phyloP scores from a whole-genome alignment of 1,140 invertebrate genomes.

The Lepidurus couesii region DNA sequence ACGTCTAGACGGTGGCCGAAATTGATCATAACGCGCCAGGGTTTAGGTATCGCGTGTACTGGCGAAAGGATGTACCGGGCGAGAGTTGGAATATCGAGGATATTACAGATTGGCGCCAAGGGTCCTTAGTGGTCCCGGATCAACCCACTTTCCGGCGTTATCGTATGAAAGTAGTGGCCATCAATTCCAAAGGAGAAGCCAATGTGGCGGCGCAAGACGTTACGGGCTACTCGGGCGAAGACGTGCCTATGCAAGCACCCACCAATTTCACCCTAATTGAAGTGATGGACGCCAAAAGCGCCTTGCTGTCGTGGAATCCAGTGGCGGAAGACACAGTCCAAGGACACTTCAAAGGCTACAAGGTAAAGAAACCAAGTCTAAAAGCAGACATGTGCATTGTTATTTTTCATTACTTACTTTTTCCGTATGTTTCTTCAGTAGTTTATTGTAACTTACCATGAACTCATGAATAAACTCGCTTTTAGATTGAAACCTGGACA shows the following conservation, averaged over 20 bases:
- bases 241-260: conserved; percentile 73
- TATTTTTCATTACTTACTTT: background rate
- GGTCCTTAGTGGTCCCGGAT: conserved; percentile 63
- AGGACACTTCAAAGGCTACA: conserved; percentile 89
- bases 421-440: background rate
- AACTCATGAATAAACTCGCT: background rate
- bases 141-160: conserved; percentile 88
- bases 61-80: conserved; percentile 70
- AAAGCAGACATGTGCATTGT: background rate
- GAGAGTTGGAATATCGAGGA: conserved; percentile 65
- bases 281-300: conserved; percentile 65
- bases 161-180: conserved; percentile 82
- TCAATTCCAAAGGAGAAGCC: conserved; percentile 83
- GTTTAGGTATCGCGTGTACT: conserved; percentile 86
- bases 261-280: conserved; percentile 73
- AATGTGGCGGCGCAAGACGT: conserved; percentile 73
- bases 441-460: too few relatives aligned
- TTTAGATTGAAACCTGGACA: conserved; percentile 82
- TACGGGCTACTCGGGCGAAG: conserved; percentile 91
- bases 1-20: conserved; percentile 74
- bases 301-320: conserved; percentile 71
- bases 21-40: conserved; percentile 93
- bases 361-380: conserved; percentile 47
- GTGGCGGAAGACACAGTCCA: conserved; percentile 47
- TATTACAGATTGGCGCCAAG: conserved; percentile 68